Evolutionary conservation across 92 coral and sea anemone genomes (phyloP).

Genomic region (Heteractis magnifica): DNA sequence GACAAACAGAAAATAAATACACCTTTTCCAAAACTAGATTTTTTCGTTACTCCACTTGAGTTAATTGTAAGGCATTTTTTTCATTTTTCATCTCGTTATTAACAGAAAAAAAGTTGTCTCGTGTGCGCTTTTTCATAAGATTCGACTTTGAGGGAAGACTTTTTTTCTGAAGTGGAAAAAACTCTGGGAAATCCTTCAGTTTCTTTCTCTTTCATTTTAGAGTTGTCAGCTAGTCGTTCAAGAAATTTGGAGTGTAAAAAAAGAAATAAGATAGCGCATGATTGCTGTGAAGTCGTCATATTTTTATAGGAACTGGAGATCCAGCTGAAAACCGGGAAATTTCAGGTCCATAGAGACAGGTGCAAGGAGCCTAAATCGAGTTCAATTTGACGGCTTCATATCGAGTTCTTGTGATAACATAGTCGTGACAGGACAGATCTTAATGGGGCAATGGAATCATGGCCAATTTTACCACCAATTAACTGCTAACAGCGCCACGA

Average conservation of each 20-base stretch:
- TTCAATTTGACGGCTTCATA: constrained; percentile 34
- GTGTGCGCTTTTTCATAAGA: background rate
- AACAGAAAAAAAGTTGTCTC: background rate
- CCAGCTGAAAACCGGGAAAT: constrained; percentile 43
- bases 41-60: background rate
- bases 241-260: background rate
- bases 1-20: constrained; percentile 19
- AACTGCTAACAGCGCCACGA: constrained; percentile 13
- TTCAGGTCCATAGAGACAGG: constrained; percentile 31
- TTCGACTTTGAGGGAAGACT: background rate
- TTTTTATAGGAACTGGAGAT: constrained; percentile 9
- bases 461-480: constrained; percentile 48
- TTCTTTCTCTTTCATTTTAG: background rate
- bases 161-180: constrained; percentile 3
- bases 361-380: constrained; percentile 33
- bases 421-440: constrained; percentile 31
- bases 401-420: constrained; percentile 42
- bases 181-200: background rate
- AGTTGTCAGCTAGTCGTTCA: background rate
- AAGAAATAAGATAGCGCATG: constrained; percentile 6
- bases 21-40: background rate
- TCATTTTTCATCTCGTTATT: background rate
- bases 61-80: background rate
- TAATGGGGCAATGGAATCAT: constrained; percentile 35
- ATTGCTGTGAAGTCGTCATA: constrained; percentile 6